phyloP scores from a whole-genome alignment of 2,113 vertebrate species.

The Geococcyx californianus region DNA sequence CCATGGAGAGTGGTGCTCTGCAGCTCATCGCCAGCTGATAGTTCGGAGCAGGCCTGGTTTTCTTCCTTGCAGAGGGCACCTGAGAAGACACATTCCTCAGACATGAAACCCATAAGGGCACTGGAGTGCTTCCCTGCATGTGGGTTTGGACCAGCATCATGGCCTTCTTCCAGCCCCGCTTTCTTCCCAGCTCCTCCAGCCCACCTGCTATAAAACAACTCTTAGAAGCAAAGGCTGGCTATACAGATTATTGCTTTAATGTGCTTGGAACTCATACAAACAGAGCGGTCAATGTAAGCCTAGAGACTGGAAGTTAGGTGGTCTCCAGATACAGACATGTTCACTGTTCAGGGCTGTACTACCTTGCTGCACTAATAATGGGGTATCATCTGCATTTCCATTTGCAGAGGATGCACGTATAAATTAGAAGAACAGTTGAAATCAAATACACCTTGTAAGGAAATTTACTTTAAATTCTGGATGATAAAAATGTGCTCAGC shows the following conservation, averaged over 20 bases:
- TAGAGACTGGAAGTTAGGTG: background rate
- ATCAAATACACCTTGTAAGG: background rate
- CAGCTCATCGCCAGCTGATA: background rate
- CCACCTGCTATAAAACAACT: background rate
- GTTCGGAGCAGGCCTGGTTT: background rate
- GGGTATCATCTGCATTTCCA: background rate
- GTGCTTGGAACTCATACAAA: background rate
- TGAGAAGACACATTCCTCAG: background rate
- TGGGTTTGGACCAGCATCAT: fast-evolving
- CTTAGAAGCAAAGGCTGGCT: background rate
- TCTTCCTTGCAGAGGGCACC: background rate
- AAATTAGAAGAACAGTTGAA: background rate
- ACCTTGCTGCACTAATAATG: background rate
- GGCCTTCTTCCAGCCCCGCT: fast-evolving
- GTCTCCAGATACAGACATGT: background rate
- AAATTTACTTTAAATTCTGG: background rate
- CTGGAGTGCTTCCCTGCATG: fast-evolving
- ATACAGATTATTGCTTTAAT: background rate
- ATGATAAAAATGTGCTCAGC: background rate
- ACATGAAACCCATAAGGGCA: background rate
- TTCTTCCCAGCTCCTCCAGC: background rate
- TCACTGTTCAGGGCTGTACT: background rate
- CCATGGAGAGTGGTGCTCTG: background rate
- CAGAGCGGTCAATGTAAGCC: background rate
- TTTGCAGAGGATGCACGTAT: background rate